phyloP scores from a whole-genome alignment of 1,140 invertebrate genomes.

The Aphelinus certus region DNA sequence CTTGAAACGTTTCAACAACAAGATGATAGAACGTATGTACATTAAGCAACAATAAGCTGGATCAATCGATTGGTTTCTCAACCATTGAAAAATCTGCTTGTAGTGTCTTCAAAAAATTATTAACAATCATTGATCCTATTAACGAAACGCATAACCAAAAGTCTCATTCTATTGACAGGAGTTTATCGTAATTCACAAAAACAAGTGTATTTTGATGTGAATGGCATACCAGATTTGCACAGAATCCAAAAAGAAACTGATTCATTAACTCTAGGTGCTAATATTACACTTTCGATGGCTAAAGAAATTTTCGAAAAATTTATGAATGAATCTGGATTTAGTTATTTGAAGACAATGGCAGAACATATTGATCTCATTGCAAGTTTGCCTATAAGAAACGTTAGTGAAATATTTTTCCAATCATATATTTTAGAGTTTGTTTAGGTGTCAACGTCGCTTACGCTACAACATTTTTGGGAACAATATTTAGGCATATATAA shows the following conservation, averaged over 20 bases:
- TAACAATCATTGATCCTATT: not conserved
- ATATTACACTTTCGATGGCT: slow-evolving; percentile 71
- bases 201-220: slow-evolving; percentile 77
- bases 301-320: slow-evolving; percentile 72
- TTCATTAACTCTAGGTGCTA: slow-evolving; percentile 71
- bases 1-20: too few relatives aligned
- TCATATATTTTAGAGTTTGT: not conserved
- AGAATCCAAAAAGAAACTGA: slow-evolving; percentile 62
- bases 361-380: slow-evolving; percentile 78
- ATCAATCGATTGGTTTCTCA: not conserved
- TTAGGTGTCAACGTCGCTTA: not conserved
- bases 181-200: slow-evolving; percentile 69
- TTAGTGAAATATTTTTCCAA: slow-evolving; percentile 59
- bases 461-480: not conserved
- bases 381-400: slow-evolving; percentile 79
- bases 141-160: too few relatives aligned
- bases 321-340: slow-evolving; percentile 65
- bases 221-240: slow-evolving; percentile 73
- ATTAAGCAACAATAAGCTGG: too few relatives aligned
- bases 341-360: slow-evolving; percentile 68
- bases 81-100: not conserved
- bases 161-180: slow-evolving; percentile 59
- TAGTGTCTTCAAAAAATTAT: not conserved
- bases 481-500: too few relatives aligned
- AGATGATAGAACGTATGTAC: too few relatives aligned